A percentile compares a stretch with the other conserved stretches of the same genome.
Evolutionary conservation across 2,113 vertebrate genomes (phyloP).

Genomic region (Chaetorhynchus papuensis): DNA sequence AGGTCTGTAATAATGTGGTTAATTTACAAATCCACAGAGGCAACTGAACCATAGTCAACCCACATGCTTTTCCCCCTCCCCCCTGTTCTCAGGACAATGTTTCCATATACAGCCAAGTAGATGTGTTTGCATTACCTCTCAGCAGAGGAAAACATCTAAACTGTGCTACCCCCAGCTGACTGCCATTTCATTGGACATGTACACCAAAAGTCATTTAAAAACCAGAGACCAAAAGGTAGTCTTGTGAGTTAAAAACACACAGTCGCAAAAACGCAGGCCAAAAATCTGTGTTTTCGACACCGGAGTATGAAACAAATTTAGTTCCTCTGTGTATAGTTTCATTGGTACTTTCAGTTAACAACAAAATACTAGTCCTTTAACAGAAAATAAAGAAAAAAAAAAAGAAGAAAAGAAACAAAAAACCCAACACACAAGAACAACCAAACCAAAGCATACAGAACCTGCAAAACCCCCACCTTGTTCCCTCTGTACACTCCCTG

Average conservation of each 20-base stretch:
- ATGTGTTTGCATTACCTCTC: conserved; percentile 45
- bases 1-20: conserved; percentile 79
- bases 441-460: conserved; percentile 50
- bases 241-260: conserved; percentile 63
- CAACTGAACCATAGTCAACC: conserved; percentile 86
- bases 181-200: conserved; percentile 28
- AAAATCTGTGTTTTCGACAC: conserved; percentile 28
- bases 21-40: conserved; percentile 86
- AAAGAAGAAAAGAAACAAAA: background rate
- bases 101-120: conserved; percentile 39
- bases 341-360: conserved; percentile 59
- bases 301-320: conserved; percentile 46
- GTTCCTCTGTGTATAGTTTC: conserved; percentile 41
- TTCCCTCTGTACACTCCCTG: conserved; percentile 38
- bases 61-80: conserved; percentile 64
- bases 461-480: conserved; percentile 55
- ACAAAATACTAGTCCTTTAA: conserved; percentile 47
- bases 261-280: background rate
- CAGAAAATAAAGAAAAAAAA: background rate
- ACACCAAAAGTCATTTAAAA: conserved; percentile 45
- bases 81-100: background rate
- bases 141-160: conserved; percentile 9
- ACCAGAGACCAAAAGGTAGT: conserved; percentile 11
- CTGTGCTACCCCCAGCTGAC: conserved; percentile 37
- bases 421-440: background rate